Percentiles rank a stretch among this genome's conserved stretches.
Evolutionary conservation across 53 echinoderm and acorn worm genomes (phyloP).

Genomic region (Paelopatides confundens): DNA sequence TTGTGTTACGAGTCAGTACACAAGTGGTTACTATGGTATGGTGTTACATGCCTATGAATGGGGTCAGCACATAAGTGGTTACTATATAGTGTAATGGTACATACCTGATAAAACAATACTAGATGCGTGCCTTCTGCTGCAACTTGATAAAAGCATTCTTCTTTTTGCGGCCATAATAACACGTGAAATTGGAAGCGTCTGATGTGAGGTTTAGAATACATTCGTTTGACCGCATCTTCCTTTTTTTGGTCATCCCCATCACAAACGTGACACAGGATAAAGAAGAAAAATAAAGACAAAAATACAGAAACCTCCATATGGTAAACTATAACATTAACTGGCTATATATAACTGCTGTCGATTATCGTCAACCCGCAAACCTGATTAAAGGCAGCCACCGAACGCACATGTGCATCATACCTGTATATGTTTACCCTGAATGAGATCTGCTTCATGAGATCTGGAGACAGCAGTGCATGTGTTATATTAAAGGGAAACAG

Average conservation of each 20-base stretch:
- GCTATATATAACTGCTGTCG: not conserved
- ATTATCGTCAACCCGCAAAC: not conserved
- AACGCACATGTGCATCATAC: not conserved
- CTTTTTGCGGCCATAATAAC: not conserved
- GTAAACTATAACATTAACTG: not conserved
- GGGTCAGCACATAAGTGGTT: too few relatives aligned
- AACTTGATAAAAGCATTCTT: conserved; percentile 14
- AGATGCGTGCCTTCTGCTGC: not conserved
- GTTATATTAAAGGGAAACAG: too few relatives aligned
- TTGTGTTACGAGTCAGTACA: too few relatives aligned
- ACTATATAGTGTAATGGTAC: not conserved
- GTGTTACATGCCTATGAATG: too few relatives aligned
- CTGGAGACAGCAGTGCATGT: too few relatives aligned
- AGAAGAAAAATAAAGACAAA: not conserved
- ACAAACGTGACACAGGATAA: not conserved
- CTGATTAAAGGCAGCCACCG: not conserved
- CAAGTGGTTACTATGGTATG: too few relatives aligned
- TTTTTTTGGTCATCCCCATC: not conserved
- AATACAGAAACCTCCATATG: not conserved
- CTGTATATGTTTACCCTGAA: not conserved
- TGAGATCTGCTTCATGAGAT: not conserved
- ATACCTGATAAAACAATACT: not conserved
- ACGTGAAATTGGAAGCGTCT: conserved; percentile 2
- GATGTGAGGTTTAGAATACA: not conserved
- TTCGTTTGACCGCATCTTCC: not conserved